Evolutionary conservation across 2,113 vertebrate species (phyloP).

Genomic region (Mohoua ochrocephala): DNA sequence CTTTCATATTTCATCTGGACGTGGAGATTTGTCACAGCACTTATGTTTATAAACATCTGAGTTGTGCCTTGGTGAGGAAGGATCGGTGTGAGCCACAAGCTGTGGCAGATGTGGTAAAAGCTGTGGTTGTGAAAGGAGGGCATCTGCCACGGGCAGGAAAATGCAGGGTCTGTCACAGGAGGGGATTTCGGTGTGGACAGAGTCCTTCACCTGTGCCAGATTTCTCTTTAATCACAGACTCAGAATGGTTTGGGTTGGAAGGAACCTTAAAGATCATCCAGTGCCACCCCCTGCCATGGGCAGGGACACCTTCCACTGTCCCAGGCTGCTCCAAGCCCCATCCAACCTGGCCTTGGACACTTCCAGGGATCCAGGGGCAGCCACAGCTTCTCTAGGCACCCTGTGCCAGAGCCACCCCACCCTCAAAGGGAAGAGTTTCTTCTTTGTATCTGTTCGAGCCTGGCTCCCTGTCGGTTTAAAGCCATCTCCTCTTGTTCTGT

Average conservation of each 20-base stretch:
- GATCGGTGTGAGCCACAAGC: fast-evolving
- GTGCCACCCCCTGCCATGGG: fast-evolving
- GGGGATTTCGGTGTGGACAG: background rate
- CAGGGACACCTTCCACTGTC: fast-evolving
- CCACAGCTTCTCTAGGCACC: background rate
- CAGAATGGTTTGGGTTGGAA: background rate
- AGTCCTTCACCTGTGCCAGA: background rate
- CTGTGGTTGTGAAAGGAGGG: background rate
- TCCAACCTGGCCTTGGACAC: background rate
- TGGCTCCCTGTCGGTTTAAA: fast-evolving
- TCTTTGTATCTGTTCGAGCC: fast-evolving
- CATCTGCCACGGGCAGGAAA: background rate
- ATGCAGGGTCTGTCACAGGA: background rate
- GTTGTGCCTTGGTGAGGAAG: background rate
- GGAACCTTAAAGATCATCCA: too few relatives aligned
- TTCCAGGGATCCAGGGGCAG: background rate
- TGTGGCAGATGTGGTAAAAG: background rate
- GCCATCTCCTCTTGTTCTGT: background rate
- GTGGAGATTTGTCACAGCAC: background rate
- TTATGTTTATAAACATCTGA: background rate
- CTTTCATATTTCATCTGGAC: background rate
- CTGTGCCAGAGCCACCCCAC: fast-evolving
- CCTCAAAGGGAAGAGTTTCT: background rate
- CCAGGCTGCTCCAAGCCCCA: fast-evolving
- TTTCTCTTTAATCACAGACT: background rate